Evolutionary conservation across 2,888 invertebrate genomes (phyloP).

Genomic region (Maniola hyperantus): DNA sequence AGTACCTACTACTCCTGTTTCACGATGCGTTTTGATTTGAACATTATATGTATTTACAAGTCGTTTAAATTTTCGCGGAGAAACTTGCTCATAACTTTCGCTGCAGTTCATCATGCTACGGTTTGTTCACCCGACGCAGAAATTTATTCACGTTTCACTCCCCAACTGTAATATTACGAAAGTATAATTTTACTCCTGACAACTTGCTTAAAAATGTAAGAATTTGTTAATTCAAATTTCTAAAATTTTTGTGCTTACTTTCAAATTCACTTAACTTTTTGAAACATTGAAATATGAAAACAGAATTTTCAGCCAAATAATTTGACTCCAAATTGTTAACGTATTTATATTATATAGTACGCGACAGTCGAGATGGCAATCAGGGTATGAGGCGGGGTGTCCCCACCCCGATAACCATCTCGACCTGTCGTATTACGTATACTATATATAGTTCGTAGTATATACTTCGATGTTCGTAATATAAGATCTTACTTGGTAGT

Average conservation of each 20-base stretch:
- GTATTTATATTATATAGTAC: too few species aligned
- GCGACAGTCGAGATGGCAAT: too few species aligned
- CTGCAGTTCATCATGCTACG: conserved; percentile 36
- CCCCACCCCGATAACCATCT: too few species aligned
- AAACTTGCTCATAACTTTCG: conserved; percentile 32
- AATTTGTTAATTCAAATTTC: neutral
- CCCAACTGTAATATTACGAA: conserved; percentile 34
- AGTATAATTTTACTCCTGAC: conserved; percentile 32
- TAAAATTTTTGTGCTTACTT: neutral
- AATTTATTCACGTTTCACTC: conserved; percentile 37
- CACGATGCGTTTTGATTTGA: conserved; percentile 10
- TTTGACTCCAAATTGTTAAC: neutral
- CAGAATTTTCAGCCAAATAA: neutral
- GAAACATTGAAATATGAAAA: neutral
- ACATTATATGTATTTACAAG: conserved; percentile 28
- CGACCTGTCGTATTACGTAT: too few species aligned
- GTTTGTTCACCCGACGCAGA: conserved; percentile 35
- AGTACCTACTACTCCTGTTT: neutral
- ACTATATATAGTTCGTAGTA: too few species aligned
- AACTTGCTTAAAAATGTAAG: conserved; percentile 25
- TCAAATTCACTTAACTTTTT: neutral
- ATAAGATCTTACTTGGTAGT: too few species aligned
- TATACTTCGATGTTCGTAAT: too few species aligned
- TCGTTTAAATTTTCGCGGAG: conserved; percentile 31
- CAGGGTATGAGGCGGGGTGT: too few species aligned